Evolutionary conservation across 1,140 invertebrate genomes (phyloP).

Genomic region (Drosophila chauvacae): DNA sequence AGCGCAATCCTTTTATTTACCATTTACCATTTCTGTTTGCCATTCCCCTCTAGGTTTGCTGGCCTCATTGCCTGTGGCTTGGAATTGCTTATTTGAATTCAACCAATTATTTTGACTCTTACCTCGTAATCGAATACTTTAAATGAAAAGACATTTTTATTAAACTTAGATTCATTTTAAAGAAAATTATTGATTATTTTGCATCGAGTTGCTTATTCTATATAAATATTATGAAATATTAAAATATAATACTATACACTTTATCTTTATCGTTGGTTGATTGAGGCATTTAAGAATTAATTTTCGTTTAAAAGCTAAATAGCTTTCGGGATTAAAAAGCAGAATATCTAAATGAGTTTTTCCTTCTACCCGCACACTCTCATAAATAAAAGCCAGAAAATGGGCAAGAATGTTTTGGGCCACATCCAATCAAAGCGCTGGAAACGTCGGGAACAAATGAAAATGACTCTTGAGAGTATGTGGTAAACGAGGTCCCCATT

Average conservation of each 20-base stretch:
- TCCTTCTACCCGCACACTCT: background rate
- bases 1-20: constrained; percentile 41
- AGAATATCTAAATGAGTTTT: background rate
- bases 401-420: constrained; percentile 35
- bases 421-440: constrained; percentile 18
- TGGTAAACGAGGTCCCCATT: constrained; percentile 66
- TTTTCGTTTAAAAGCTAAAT: background rate
- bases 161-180: background rate
- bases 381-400: constrained; percentile 55
- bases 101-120: constrained; percentile 27
- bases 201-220: background rate
- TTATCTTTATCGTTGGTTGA: background rate
- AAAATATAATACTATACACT: no score
- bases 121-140: background rate
- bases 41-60: constrained; percentile 6
- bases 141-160: background rate
- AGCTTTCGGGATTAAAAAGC: background rate
- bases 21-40: constrained; percentile 18
- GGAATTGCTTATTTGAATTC: constrained; percentile 18
- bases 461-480: constrained; percentile 64
- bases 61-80: constrained; percentile 13
- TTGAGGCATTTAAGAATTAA: background rate
- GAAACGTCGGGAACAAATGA: constrained; percentile 21
- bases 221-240: background rate
- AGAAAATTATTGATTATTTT: background rate